Evolutionary conservation across 2,888 invertebrate species (phyloP).

Genomic region (Leucania comma): DNA sequence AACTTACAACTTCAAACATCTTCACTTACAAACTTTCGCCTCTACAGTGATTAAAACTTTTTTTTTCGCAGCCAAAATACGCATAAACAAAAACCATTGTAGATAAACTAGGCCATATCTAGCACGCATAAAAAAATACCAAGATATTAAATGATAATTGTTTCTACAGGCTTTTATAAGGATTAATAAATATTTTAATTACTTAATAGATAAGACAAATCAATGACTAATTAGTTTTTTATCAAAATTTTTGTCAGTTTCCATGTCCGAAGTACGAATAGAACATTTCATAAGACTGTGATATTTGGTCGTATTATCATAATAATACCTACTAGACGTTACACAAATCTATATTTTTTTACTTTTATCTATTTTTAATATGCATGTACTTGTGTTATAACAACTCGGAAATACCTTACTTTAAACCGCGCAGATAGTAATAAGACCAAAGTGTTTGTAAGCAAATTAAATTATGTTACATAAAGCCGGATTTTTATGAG

Average conservation of each 20-base stretch:
- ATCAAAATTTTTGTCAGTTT: neutral
- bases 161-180: neutral
- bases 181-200: slow-evolving; percentile 13
- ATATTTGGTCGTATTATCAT: neutral
- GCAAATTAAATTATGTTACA: too few relatives aligned
- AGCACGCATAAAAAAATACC: neutral
- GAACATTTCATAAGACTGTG: neutral
- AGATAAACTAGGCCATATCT: neutral
- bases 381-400: too few relatives aligned
- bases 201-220: slow-evolving; percentile 43
- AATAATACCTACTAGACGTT: neutral
- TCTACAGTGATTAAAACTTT: too few relatives aligned
- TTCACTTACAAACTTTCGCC: neutral
- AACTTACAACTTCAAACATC: too few relatives aligned
- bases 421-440: too few relatives aligned
- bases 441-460: too few relatives aligned
- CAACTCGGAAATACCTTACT: too few relatives aligned
- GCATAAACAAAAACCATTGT: neutral
- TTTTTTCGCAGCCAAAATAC: too few relatives aligned
- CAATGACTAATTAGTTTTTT: slow-evolving; percentile 36
- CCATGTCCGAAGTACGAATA: neutral
- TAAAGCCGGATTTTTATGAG: too few relatives aligned
- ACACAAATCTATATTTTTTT: too few relatives aligned
- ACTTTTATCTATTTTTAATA: too few relatives aligned
- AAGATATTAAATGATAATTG: slow-evolving; percentile 2